Conservation (phyloP, 2,888 invertebrate genomes). For the Chrysolina oricalcia region DNA sequence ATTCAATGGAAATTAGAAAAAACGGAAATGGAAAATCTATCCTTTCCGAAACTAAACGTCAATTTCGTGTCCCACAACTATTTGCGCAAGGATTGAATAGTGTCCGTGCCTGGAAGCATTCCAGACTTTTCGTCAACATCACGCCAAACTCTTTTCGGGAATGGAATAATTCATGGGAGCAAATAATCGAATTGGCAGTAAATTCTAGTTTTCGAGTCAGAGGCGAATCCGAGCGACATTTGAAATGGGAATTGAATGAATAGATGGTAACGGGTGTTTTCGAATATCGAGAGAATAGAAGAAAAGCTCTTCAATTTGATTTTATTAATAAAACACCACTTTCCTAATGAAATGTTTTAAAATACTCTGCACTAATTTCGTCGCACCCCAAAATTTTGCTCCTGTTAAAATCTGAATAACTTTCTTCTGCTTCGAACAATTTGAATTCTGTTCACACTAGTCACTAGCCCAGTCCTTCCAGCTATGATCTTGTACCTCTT, state of each 20-base stretch:
- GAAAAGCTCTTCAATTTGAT: no score
- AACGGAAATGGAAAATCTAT: background rate
- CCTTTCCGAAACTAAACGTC: background rate
- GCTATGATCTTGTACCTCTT: no score
- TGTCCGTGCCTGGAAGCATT: constrained; percentile 40
- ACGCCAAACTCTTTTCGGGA: constrained; percentile 45
- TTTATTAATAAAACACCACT: no score
- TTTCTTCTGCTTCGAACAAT: no score
- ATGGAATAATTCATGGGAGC: constrained; percentile 48
- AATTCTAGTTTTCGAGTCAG: constrained; percentile 21
- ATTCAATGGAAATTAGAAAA: background rate
- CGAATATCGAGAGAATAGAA: background rate
- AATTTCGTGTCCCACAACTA: constrained; percentile 36
- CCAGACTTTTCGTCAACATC: constrained; percentile 44
- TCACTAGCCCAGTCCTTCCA: no score
- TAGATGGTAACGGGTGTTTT: background rate
- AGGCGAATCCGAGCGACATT: background rate
- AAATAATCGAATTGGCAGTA: constrained; percentile 46
- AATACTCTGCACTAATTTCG: no score
- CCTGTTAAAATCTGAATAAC: no score
- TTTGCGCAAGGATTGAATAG: constrained; percentile 38
- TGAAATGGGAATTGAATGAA: background rate
- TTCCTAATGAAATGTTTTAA: no score
- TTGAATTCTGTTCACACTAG: no score
- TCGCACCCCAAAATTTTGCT: no score